Evolutionary conservation across 2,797 vertebrate genomes (phyloP).

Genomic region (Pseudotriccus pelzelni): DNA sequence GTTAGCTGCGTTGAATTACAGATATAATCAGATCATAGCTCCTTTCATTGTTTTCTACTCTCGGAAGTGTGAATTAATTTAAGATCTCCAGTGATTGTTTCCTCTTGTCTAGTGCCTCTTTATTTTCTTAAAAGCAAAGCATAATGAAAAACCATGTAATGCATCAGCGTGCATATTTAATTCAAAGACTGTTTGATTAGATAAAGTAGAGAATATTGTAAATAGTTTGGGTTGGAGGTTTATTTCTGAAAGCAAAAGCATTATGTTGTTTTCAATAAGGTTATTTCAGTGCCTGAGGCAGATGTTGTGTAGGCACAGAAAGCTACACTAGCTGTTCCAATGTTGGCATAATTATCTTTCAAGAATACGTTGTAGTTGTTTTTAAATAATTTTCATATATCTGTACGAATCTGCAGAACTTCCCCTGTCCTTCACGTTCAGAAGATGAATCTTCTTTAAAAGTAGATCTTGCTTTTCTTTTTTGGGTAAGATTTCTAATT

Average conservation of each 20-base stretch:
- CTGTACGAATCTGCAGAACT: background rate
- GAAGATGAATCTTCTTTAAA: background rate
- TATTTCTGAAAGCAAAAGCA: background rate
- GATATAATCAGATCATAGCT: background rate
- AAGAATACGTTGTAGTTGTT: background rate
- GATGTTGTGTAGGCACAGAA: conserved; percentile 5
- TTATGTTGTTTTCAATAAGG: background rate
- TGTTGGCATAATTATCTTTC: background rate
- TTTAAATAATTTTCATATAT: background rate
- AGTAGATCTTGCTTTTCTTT: background rate
- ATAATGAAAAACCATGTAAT: background rate
- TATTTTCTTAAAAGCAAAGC: background rate
- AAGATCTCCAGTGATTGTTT: background rate
- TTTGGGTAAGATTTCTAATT: background rate
- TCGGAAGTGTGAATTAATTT: background rate
- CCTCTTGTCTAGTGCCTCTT: background rate
- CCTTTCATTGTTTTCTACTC: background rate
- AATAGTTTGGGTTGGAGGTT: background rate
- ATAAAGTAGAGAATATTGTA: background rate
- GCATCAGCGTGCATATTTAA: background rate
- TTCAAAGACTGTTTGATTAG: background rate
- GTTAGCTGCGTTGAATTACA: background rate
- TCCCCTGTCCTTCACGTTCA: background rate
- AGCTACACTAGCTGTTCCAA: background rate
- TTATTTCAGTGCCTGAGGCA: conserved; percentile 1